phyloP scores from a whole-genome alignment of 2,888 invertebrate genomes.

The Epinotia nisella region DNA sequence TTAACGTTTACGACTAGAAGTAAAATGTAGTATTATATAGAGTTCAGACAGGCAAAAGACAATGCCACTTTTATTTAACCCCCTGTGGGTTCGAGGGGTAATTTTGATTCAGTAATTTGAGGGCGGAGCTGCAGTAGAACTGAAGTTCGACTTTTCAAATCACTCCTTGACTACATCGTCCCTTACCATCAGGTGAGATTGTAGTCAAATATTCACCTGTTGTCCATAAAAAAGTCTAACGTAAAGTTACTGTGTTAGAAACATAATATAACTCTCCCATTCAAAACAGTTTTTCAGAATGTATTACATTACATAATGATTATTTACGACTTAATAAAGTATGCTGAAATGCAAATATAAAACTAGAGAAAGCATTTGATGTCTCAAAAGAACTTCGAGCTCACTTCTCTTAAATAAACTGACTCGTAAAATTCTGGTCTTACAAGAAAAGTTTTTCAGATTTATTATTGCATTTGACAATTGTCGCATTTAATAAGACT shows the following conservation, averaged over 20 bases:
- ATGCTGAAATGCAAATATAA: background rate
- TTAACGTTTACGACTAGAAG: background rate
- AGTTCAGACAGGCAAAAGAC: slow-evolving; percentile 18
- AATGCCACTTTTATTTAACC: slow-evolving; percentile 10
- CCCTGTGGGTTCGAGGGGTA: too few relatives aligned
- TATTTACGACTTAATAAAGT: background rate
- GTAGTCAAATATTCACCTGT: too few relatives aligned
- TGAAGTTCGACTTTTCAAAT: too few relatives aligned
- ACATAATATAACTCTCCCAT: background rate
- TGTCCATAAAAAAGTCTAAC: background rate
- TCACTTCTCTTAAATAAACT: slow-evolving; percentile 29
- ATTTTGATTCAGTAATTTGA: slow-evolving; percentile 4
- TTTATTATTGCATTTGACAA: slow-evolving; percentile 17
- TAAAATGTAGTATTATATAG: slow-evolving; percentile 4
- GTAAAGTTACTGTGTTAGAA: too few relatives aligned
- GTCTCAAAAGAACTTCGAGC: background rate
- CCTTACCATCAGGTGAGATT: too few relatives aligned
- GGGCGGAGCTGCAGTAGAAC: too few relatives aligned
- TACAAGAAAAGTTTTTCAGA: slow-evolving; percentile 25
- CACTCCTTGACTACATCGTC: too few relatives aligned
- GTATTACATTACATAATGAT: background rate
- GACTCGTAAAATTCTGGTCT: slow-evolving; percentile 20
- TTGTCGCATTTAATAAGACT: slow-evolving; percentile 28
- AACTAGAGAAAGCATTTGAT: background rate
- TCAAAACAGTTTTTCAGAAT: background rate